phyloP scores from a whole-genome alignment of 2,113 vertebrate species.

The Callopanchax toddi region DNA sequence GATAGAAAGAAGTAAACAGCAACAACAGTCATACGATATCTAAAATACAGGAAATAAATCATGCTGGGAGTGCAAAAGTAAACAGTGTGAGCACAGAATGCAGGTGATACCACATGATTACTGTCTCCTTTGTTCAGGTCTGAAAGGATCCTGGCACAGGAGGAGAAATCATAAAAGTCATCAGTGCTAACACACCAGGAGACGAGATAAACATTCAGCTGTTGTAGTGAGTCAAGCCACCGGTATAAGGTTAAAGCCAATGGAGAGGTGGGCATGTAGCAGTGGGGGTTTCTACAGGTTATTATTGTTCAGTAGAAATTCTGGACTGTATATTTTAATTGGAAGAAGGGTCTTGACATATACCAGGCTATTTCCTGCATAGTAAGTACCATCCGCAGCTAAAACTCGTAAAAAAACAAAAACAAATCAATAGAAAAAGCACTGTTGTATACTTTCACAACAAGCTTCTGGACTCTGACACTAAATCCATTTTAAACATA shows the following conservation, averaged over 20 bases:
- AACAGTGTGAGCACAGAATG: neutral
- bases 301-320: neutral
- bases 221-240: neutral
- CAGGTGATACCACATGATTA: neutral
- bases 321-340: neutral
- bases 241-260: neutral
- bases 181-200: neutral
- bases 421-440: neutral
- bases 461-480: constrained; percentile 3
- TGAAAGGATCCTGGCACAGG: neutral
- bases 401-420: constrained; percentile 2
- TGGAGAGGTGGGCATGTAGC: neutral
- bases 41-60: neutral
- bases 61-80: neutral
- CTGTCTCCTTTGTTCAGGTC: neutral
- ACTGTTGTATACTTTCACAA: neutral
- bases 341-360: neutral
- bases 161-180: constrained; percentile 3
- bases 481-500: neutral
- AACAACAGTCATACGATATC: neutral
- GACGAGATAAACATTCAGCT: constrained; percentile 1
- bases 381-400: neutral
- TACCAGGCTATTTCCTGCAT: neutral
- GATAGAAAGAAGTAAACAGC: no score
- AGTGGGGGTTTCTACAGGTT: neutral